phyloP scores from a whole-genome alignment of 2,113 vertebrate genomes.

The Pelusios castaneus region DNA sequence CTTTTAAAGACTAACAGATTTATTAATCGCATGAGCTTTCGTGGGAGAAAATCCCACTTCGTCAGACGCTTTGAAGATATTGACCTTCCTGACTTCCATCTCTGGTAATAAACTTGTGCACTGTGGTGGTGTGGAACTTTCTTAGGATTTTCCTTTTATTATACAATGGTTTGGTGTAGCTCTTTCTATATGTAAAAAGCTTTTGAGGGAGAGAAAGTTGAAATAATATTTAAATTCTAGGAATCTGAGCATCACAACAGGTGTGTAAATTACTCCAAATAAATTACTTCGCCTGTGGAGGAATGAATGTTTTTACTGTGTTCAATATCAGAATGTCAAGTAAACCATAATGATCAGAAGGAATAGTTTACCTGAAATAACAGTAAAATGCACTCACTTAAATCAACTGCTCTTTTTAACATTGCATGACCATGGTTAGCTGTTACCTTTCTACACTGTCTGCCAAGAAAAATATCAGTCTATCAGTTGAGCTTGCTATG shows the following conservation, averaged over 20 bases:
- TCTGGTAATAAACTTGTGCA: not conserved
- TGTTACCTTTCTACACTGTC: not conserved
- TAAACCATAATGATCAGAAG: not conserved
- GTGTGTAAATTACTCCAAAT: not conserved
- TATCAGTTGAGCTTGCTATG: not conserved
- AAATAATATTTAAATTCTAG: not conserved
- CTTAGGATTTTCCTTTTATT: not conserved
- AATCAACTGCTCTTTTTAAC: not conserved
- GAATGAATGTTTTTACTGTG: not conserved
- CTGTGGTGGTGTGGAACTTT: not conserved
- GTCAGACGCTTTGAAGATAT: no score
- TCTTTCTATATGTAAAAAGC: not conserved
- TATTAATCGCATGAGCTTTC: no score
- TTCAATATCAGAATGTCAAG: not conserved
- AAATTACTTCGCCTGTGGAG: not conserved
- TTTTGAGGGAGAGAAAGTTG: not conserved
- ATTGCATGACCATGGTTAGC: accelerated
- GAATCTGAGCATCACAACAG: not conserved
- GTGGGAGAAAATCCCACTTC: no score
- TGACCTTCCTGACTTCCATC: not conserved
- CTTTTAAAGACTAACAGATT: no score
- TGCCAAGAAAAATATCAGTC: not conserved
- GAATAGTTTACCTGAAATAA: not conserved
- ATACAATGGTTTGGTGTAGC: not conserved
- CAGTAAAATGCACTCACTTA: not conserved